phyloP scores from a whole-genome alignment of 2,888 invertebrate genomes.

The Tupiocoris notatus region DNA sequence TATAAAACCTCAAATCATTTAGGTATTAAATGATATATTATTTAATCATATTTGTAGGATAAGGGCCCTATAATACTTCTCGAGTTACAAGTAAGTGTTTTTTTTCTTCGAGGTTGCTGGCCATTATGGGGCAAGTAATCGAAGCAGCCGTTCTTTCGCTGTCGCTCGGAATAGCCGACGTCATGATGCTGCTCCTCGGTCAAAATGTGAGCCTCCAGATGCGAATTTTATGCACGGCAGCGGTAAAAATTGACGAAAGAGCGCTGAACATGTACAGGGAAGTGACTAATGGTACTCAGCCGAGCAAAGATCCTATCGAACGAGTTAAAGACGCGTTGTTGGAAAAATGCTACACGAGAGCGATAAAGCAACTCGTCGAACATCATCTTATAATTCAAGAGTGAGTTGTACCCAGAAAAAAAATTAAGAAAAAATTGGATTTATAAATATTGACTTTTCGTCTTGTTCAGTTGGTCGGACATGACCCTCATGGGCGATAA shows the following conservation, averaged over 20 bases:
- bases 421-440: too few relatives aligned
- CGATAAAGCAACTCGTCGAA: constrained; percentile 10
- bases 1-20: too few relatives aligned
- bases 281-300: not conserved
- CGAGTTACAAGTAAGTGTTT: too few relatives aligned
- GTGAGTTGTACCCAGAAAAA: not conserved
- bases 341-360: not conserved
- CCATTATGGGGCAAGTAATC: not conserved
- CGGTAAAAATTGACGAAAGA: not conserved
- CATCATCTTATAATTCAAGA: constrained; percentile 18
- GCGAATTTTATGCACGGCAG: constrained; percentile 1
- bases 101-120: not conserved
- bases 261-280: constrained; percentile 3
- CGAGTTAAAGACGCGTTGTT: not conserved
- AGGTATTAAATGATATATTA: too few relatives aligned
- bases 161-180: constrained; percentile 2
- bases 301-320: not conserved
- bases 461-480: too few relatives aligned
- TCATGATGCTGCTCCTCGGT: constrained; percentile 14
- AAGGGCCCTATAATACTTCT: too few relatives aligned
- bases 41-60: too few relatives aligned
- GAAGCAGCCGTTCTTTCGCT: not conserved
- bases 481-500: too few relatives aligned
- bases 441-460: too few relatives aligned
- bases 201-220: constrained; percentile 8